These are phyloP conservation scores for Acleris literana DNA, from an alignment of 2,888 invertebrate species.

Conservation along the genomic window DNA sequence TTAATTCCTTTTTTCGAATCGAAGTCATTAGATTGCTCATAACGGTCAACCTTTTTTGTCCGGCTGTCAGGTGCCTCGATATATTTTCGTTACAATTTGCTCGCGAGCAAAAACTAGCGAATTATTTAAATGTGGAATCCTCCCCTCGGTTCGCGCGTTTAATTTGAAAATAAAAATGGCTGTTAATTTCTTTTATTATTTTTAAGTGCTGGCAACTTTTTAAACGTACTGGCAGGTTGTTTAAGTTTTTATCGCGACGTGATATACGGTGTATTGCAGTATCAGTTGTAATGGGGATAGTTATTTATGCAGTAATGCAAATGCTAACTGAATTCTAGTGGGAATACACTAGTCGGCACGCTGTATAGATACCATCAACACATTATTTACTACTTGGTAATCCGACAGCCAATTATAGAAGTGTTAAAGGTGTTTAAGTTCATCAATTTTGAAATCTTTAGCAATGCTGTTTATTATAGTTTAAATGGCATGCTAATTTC, in stretches of 20 bases:
- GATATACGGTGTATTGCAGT: constrained; percentile 28
- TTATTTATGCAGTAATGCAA: constrained; percentile 27
- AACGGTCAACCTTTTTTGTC: constrained; percentile 72
- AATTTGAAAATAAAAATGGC: constrained; percentile 44
- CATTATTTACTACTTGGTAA: constrained; percentile 24
- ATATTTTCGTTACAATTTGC: constrained; percentile 56
- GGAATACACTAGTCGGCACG: constrained; percentile 13
- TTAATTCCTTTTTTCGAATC: constrained; percentile 62
- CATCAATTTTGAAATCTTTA: constrained; percentile 31
- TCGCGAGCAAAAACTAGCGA: constrained; percentile 53
- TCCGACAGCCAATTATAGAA: constrained; percentile 13
- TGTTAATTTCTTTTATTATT: constrained; percentile 44
- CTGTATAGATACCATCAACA: constrained; percentile 21
- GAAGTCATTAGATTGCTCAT: constrained; percentile 76
- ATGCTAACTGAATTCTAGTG: constrained; percentile 20
- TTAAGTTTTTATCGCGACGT: constrained; percentile 26
- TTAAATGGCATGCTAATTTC: constrained; percentile 19
- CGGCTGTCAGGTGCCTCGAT: constrained; percentile 59
- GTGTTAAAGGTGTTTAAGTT: constrained; percentile 32
- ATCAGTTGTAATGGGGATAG: constrained; percentile 27
- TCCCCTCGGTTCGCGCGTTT: constrained; percentile 46
- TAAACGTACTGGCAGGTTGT: constrained; percentile 41
- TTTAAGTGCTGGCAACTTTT: constrained; percentile 44
- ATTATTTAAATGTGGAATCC: constrained; percentile 49
- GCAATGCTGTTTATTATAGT: constrained; percentile 19